Conservation (phyloP, 1,140 invertebrate species). For the Campoletis sonorensis region DNA sequence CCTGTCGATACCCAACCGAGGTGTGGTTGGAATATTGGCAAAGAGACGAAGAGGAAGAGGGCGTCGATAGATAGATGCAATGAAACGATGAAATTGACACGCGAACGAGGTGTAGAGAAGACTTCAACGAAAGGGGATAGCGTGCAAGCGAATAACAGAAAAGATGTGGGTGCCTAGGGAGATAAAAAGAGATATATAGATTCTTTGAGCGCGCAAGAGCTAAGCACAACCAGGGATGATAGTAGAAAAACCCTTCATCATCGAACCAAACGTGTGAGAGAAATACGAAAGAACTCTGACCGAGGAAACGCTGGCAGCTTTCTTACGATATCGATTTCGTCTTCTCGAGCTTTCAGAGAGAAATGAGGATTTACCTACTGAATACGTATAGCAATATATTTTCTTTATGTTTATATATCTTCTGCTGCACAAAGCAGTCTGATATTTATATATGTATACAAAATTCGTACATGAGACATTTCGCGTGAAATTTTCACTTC, state of each 20-base stretch:
- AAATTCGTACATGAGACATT: background rate
- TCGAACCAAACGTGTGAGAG: background rate
- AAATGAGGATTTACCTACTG: background rate
- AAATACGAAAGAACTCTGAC: constrained; percentile 44
- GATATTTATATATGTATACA: background rate
- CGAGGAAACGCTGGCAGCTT: background rate
- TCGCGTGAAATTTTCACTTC: no score
- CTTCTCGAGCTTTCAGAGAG: background rate
- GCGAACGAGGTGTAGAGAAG: background rate
- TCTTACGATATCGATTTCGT: constrained; percentile 22
- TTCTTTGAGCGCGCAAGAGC: background rate
- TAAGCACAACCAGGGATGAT: background rate
- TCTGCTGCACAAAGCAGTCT: background rate
- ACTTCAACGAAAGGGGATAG: background rate
- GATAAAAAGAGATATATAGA: background rate
- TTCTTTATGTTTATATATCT: background rate
- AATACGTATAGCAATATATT: constrained; percentile 4
- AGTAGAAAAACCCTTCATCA: constrained; percentile 44
- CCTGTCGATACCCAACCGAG: no score
- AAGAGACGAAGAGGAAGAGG: no score
- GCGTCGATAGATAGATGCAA: background rate
- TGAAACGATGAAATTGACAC: constrained; percentile 25
- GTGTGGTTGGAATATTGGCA: no score
- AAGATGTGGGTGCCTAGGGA: background rate
- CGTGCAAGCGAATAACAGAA: background rate